Conservation (phyloP, 2,113 vertebrate species). For the Circaetus gallicus region DNA sequence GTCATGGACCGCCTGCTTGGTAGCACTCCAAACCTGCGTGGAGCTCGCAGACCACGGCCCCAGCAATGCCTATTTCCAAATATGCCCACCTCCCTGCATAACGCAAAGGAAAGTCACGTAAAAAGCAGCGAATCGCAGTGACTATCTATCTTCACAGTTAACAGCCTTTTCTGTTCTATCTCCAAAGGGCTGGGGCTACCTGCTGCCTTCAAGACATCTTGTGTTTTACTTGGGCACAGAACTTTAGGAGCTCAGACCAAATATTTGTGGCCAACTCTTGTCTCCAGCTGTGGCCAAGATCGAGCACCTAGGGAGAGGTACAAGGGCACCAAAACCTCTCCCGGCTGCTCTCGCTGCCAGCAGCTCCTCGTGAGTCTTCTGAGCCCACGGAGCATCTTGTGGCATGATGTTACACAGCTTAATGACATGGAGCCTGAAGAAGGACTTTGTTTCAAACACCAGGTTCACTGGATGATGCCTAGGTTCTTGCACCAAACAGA, state of each 20-base stretch:
- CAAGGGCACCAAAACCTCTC: background rate
- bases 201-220: background rate
- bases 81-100: background rate
- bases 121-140: accelerated
- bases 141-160: no score
- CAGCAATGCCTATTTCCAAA: background rate
- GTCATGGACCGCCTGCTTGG: accelerated
- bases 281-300: no score
- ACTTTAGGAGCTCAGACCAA: background rate
- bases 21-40: accelerated
- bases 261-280: accelerated
- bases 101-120: accelerated
- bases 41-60: accelerated
- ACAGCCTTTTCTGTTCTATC: background rate
- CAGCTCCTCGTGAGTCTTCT: background rate
- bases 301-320: no score
- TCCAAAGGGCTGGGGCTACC: background rate
- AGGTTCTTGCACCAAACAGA: background rate
- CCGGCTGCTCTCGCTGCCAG: accelerated
- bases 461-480: background rate
- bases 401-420: background rate
- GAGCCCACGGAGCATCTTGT: accelerated
- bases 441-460: background rate
- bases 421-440: accelerated
- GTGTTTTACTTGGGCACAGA: no score